Conservation (phyloP, 2,113 vertebrate species). For the Calidris pygmaea region DNA sequence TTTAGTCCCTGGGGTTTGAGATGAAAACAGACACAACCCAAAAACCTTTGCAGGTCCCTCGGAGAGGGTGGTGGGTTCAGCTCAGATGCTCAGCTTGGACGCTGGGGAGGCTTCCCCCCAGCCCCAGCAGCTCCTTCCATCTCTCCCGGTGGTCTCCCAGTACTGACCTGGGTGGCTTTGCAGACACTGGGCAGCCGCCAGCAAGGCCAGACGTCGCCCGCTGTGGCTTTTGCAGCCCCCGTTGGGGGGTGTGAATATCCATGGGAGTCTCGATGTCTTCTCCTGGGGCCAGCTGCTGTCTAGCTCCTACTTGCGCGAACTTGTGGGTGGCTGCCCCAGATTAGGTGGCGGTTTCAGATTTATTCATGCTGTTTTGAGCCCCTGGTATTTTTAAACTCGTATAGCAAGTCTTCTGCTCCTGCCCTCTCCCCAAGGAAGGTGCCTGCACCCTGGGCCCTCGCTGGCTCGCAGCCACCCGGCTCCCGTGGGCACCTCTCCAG, state of each 20-base stretch:
- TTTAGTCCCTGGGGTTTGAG: not conserved
- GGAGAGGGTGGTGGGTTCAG: not conserved
- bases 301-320: not conserved
- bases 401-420: not conserved
- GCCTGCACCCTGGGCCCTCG: not conserved
- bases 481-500: not conserved
- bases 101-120: not conserved
- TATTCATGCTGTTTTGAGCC: not conserved
- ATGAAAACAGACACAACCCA: fast-evolving
- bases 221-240: fast-evolving
- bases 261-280: fast-evolving
- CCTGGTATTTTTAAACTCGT: not conserved
- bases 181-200: not conserved
- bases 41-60: not conserved
- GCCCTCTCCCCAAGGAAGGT: not conserved
- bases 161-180: not conserved
- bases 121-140: fast-evolving
- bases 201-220: fast-evolving
- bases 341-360: not conserved
- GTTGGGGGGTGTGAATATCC: fast-evolving
- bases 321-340: not conserved
- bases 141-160: not conserved
- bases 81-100: not conserved
- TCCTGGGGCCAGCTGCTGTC: not conserved
- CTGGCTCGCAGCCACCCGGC: not conserved